Evolutionary conservation across 2,888 invertebrate species (phyloP).

Genomic region (Cheilosia variabilis): DNA sequence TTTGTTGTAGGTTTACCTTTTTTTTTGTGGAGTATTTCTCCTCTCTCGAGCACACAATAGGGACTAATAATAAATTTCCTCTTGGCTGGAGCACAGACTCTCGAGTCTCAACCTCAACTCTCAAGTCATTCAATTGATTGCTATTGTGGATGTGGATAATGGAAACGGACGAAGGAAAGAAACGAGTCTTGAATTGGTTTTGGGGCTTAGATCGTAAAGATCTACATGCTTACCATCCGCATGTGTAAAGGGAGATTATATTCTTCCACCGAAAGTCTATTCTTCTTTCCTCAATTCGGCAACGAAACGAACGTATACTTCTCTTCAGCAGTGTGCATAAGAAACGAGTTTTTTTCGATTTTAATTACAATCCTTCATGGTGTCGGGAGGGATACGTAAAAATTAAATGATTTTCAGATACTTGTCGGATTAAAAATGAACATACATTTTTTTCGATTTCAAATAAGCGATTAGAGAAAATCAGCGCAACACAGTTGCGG

Average conservation of each 20-base stretch:
- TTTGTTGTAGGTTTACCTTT: constrained; percentile 47
- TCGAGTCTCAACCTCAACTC: background rate
- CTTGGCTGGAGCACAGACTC: constrained; percentile 35
- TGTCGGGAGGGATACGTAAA: constrained; percentile 44
- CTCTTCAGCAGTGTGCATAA: background rate
- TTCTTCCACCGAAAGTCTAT: constrained; percentile 5
- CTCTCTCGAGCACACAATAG: constrained; percentile 58
- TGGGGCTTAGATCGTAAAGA: constrained; percentile 62
- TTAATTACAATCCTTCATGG: constrained; percentile 63
- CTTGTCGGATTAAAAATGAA: constrained; percentile 53
- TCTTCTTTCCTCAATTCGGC: constrained; percentile 3
- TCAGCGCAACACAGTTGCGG: constrained; percentile 53
- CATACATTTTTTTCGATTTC: background rate
- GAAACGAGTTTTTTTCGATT: constrained; percentile 48
- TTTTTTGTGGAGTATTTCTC: constrained; percentile 23
- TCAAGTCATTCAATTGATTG: constrained; percentile 71
- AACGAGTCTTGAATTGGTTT: constrained; percentile 51
- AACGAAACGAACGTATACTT: constrained; percentile 10
- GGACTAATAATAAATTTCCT: constrained; percentile 73
- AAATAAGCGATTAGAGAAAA: constrained; percentile 27
- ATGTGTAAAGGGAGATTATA: constrained; percentile 41
- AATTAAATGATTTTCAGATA: constrained; percentile 60
- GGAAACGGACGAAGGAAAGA: constrained; percentile 44
- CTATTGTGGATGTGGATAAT: constrained; percentile 57
- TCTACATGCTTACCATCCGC: constrained; percentile 23